These are phyloP conservation scores for Himalopsyche anomala DNA, from an alignment of 2,888 invertebrate species.

Conservation along the genomic window DNA sequence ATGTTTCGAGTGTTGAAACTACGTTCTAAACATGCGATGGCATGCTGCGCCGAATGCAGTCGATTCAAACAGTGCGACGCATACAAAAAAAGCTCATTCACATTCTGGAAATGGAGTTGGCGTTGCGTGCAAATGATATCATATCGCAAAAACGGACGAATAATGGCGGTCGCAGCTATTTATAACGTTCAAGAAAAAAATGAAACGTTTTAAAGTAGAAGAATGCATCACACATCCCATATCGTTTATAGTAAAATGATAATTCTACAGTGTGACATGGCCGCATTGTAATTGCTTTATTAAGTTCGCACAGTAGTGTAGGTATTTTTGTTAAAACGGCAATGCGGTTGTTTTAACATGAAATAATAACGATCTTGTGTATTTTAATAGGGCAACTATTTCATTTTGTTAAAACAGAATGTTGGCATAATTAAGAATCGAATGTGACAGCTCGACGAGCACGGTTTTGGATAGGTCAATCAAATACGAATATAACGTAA, in stretches of 20 bases:
- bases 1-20: background rate
- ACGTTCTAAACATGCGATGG: background rate
- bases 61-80: background rate
- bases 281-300: too few relatives aligned
- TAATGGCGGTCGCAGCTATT: slow-evolving; percentile 3
- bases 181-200: background rate
- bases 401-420: too few relatives aligned
- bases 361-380: too few relatives aligned
- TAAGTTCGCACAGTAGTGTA: too few relatives aligned
- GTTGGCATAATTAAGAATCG: too few relatives aligned
- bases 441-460: too few relatives aligned
- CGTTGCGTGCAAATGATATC: slow-evolving; percentile 22
- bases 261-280: background rate
- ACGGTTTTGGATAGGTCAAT: too few relatives aligned
- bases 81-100: slow-evolving; percentile 12
- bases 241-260: background rate
- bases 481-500: too few relatives aligned
- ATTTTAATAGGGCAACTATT: too few relatives aligned
- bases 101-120: background rate
- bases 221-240: background rate
- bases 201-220: background rate
- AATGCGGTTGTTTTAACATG: too few relatives aligned
- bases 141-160: background rate
- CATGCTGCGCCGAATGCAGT: slow-evolving; percentile 36
- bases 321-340: too few relatives aligned